Evolutionary conservation across 2,113 vertebrate genomes (phyloP).

Genomic region (Platichthys flesus): DNA sequence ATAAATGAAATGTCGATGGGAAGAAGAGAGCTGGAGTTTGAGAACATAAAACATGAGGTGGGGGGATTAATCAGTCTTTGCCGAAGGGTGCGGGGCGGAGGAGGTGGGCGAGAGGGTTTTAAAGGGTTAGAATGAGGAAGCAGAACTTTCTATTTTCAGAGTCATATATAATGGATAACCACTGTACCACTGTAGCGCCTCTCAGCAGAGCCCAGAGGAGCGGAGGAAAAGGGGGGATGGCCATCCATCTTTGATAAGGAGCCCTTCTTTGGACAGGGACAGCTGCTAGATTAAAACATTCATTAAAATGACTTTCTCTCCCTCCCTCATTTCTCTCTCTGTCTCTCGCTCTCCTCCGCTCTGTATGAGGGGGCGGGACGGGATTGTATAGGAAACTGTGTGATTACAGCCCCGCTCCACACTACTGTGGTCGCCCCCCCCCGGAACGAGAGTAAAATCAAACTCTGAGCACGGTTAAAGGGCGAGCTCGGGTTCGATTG

Average conservation of each 20-base stretch:
- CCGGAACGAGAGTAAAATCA: constrained; percentile 26
- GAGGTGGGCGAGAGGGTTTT: constrained; percentile 60
- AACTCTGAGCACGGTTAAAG: constrained; percentile 34
- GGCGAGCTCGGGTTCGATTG: constrained; percentile 22
- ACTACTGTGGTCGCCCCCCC: constrained; percentile 34
- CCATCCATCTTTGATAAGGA: constrained; percentile 85
- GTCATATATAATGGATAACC: constrained; percentile 83
- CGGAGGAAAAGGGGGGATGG: constrained; percentile 31
- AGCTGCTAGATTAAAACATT: constrained; percentile 84
- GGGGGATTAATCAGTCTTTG: constrained; percentile 62
- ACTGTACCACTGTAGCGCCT: constrained; percentile 68
- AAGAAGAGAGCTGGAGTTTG: constrained; percentile 53
- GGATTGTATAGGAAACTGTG: constrained; percentile 50
- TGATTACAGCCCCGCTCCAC: constrained; percentile 41
- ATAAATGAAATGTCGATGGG: constrained; percentile 66
- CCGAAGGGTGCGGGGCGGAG: constrained; percentile 44
- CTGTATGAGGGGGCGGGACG: background rate
- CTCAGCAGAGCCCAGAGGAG: constrained; percentile 56
- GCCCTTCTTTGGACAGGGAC: constrained; percentile 75
- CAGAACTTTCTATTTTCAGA: constrained; percentile 82
- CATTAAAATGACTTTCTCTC: constrained; percentile 74
- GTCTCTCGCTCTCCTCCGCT: constrained; percentile 17
- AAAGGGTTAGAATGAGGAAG: constrained; percentile 79
- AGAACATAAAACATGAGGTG: constrained; percentile 49
- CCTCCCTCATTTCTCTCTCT: background rate